Evolutionary conservation across 2,888 invertebrate species (phyloP), one percentile per base, ranked within the genome.

Genomic region (Chrysopilus asiliformis): DNA sequence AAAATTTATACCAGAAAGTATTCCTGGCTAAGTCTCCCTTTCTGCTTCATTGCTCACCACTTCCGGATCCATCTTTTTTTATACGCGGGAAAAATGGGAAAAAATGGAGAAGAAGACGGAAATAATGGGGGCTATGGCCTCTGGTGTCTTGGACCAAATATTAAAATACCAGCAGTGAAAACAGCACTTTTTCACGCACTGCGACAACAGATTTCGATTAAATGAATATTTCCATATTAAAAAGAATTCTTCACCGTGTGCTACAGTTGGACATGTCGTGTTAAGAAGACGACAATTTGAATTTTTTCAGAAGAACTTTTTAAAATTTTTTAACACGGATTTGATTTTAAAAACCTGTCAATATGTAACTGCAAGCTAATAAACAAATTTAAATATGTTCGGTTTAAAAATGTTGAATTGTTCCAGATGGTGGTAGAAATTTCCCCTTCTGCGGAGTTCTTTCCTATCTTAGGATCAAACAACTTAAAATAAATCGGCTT

Each of bases 131-230:
- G 20, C 18, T 31, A 31, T 13, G 10, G 18, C 12, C 16, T 18
- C 18, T 31, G 22, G 33, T 13, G 22, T 14, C 28, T 19, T 19
- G 29, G n/a, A n/a, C n/a, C n/a, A n/a, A n/a, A n/a, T n/a, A n/a
- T n/a, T n/a, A n/a, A n/a, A n/a, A n/a, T n/a, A n/a, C n/a, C n/a
- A n/a, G n/a, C n/a, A n/a, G n/a, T 30, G 28, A 22, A 35, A 24
- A 36, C 24, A 36, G 30, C 36, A 29, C 8, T 30, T 29, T 20
- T 30, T 28, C 19, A 29, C 13, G 36, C 36, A 36, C 14, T 36
- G 30, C 30, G 36, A 30, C 36, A 36, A 36, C 36, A 30, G 36
- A 36, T 36, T 36, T 36, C 29, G 36, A 36, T 36, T 36, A 36
- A 36, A 36, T 30, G 31, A 36, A 28, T 35, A 29, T 28, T 26